phyloP scores from a whole-genome alignment of 1,140 invertebrate genomes.

The Teleogryllus occipitalis region DNA sequence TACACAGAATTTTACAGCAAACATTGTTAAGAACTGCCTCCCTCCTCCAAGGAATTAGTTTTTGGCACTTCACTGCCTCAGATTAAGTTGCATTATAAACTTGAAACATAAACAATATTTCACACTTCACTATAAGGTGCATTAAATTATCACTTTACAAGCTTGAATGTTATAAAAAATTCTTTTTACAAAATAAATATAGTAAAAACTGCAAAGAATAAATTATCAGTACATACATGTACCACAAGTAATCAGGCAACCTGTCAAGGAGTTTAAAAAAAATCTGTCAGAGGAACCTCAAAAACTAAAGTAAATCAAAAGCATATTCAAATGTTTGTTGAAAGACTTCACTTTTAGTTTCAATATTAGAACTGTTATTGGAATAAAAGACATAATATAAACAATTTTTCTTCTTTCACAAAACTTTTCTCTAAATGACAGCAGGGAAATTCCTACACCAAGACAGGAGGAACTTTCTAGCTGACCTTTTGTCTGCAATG shows the following conservation, averaged over 20 bases:
- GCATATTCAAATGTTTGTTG: neutral
- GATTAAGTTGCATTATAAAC: neutral
- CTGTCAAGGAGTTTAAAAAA: neutral
- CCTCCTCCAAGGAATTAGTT: neutral
- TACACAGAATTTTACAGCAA: slow-evolving; percentile 1
- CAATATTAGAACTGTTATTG: neutral
- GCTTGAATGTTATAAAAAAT: neutral
- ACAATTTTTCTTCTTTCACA: neutral
- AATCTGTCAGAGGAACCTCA: neutral
- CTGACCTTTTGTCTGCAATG: neutral
- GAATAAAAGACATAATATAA: neutral
- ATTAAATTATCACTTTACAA: slow-evolving; percentile 1
- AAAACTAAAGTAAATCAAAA: neutral
- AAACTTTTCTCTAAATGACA: neutral
- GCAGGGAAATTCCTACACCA: neutral
- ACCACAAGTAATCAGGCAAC: neutral
- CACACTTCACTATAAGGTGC: neutral
- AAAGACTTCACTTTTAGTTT: neutral
- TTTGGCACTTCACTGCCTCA: neutral
- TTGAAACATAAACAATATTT: neutral
- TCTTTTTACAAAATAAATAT: neutral
- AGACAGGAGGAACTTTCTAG: slow-evolving; percentile 1
- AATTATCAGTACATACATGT: neutral
- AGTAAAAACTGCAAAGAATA: neutral
- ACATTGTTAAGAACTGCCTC: neutral